Conservation (phyloP, 2,797 vertebrate genomes). For the Petrocephalus sullivani region DNA sequence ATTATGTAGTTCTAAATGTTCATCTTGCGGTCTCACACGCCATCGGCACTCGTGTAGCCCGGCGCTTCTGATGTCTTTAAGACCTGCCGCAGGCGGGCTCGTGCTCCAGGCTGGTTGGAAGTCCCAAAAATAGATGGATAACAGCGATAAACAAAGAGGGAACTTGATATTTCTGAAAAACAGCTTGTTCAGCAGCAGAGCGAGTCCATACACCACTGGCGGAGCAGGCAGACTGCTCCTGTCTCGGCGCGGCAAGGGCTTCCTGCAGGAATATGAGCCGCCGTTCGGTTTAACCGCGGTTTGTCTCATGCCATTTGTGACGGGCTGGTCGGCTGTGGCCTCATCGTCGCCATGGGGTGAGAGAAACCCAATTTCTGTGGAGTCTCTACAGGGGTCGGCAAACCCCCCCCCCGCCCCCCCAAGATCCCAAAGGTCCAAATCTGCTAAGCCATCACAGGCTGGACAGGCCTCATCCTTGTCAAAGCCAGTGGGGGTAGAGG, state of each 20-base stretch:
- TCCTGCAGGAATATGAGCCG: neutral
- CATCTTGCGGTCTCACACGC: neutral
- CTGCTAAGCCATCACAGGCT: neutral
- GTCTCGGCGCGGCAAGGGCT: neutral
- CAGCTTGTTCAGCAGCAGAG: neutral
- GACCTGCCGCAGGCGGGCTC: neutral
- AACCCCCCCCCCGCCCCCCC: neutral
- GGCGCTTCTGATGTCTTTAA: neutral
- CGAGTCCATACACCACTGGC: neutral
- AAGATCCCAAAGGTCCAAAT: neutral
- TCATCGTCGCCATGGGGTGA: neutral
- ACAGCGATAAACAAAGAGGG: constrained; percentile 1
- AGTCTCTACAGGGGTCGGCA: neutral
- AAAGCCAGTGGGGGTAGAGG: neutral
- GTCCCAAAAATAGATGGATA: constrained; percentile 5
- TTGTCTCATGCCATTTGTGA: neutral
- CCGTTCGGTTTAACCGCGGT: neutral
- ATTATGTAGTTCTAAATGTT: neutral
- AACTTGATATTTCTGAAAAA: neutral
- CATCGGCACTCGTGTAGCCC: too few relatives aligned
- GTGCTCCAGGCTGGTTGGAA: neutral
- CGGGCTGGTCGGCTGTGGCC: neutral
- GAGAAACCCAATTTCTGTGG: neutral
- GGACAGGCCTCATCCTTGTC: neutral
- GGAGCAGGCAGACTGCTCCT: neutral